A percentile compares a stretch with the other conserved stretches of the same genome.
These are phyloP conservation scores for Podiceps cristatus DNA, from an alignment of 2,113 vertebrate species.

Conservation along the genomic window DNA sequence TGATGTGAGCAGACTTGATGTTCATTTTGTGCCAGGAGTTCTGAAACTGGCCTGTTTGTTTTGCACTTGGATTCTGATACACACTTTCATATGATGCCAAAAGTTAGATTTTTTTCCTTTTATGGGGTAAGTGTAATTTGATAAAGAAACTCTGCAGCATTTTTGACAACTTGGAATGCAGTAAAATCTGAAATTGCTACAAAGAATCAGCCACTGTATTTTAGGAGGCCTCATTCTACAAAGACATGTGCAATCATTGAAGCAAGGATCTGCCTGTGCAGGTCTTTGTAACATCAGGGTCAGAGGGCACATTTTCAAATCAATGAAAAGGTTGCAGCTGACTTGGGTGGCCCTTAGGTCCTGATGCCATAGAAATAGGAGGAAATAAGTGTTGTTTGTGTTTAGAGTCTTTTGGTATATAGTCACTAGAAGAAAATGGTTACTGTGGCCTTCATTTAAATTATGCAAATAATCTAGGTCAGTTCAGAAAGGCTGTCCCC, in stretches of 20 bases:
- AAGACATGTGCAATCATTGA: background rate
- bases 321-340: background rate
- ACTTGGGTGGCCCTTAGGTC: background rate
- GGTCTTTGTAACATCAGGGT: background rate
- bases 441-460: background rate
- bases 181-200: background rate
- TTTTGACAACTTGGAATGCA: background rate
- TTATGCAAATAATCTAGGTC: background rate
- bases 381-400: background rate
- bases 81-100: background rate
- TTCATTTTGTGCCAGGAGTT: background rate
- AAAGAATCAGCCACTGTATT: background rate
- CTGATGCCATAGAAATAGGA: background rate
- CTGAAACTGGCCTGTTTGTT: background rate
- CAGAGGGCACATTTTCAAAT: background rate
- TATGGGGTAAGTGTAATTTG: background rate
- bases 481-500: background rate
- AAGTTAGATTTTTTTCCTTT: background rate
- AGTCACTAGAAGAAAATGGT: background rate
- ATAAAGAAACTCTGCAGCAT: background rate
- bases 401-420: background rate
- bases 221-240: background rate
- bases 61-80: background rate
- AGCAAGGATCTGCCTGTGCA: background rate
- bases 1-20: background rate